phyloP scores from a whole-genome alignment of 1,140 invertebrate species.

The Pararge aegeria region DNA sequence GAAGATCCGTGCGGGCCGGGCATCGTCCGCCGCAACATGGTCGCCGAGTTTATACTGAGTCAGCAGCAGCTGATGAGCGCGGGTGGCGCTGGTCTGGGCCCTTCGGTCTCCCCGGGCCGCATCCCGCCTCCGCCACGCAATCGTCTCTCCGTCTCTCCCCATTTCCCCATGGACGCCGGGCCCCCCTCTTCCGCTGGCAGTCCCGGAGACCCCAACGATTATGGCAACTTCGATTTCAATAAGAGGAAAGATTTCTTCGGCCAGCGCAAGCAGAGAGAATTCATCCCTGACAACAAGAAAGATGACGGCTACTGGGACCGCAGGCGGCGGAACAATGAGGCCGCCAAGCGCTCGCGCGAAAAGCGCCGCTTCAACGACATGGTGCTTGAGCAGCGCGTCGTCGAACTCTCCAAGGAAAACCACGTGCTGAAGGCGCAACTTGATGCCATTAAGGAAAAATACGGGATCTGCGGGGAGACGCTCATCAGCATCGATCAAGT shows the following conservation, averaged over 20 bases:
- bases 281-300: conserved; percentile 98
- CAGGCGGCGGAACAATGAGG: conserved; percentile 96
- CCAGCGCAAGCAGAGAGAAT: conserved; percentile 96
- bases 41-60: conserved; percentile 89
- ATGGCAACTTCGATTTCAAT: conserved; percentile 77
- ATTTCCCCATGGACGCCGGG: conserved; percentile 65
- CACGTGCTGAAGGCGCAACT: conserved; percentile 95
- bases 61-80: conserved; percentile 82
- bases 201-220: conserved; percentile 67
- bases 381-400: conserved; percentile 95
- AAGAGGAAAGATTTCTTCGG: conserved; percentile 89
- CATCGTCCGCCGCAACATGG: conserved; percentile 87
- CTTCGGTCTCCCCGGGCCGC: conserved; percentile 47
- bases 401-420: conserved; percentile 97
- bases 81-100: conserved; percentile 49
- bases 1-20: conserved; percentile 73
- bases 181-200: conserved; percentile 60
- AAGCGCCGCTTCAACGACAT: conserved; percentile 98
- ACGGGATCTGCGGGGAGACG: conserved; percentile 92
- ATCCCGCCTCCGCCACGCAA: conserved; percentile 55
- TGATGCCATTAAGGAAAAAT: conserved; percentile 95
- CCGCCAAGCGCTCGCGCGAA: conserved; percentile 95
- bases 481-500: conserved; percentile 94
- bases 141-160: conserved; percentile 67
- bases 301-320: conserved; percentile 99